phyloP scores from a whole-genome alignment of 2,888 invertebrate genomes.

The Julus scandinavius region DNA sequence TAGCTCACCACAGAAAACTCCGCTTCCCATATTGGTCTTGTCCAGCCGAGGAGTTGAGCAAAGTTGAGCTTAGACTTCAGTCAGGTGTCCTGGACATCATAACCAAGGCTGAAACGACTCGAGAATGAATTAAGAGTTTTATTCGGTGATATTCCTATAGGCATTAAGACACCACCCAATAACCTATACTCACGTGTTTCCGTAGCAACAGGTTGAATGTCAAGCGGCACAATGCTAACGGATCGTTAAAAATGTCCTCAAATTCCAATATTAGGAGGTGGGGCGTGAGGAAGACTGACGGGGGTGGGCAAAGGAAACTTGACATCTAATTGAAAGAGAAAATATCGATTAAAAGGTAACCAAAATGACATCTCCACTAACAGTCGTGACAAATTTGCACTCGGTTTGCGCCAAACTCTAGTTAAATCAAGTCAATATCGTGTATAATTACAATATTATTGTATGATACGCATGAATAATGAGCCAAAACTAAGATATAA shows the following conservation, averaged over 20 bases:
- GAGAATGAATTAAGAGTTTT: neutral
- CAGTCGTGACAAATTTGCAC: neutral
- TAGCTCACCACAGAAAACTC: neutral
- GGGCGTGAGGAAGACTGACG: conserved; percentile 20
- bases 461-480: too few relatives aligned
- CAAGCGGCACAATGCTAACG: neutral
- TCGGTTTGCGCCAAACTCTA: neutral
- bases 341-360: neutral
- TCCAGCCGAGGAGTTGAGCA: neutral
- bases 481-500: too few relatives aligned
- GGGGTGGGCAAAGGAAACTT: conserved; percentile 1
- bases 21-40: neutral
- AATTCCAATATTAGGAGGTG: conserved; percentile 4
- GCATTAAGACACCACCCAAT: neutral
- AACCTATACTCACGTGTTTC: neutral
- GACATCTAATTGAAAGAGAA: conserved; percentile 28
- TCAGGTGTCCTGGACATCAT: neutral
- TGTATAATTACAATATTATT: too few relatives aligned
- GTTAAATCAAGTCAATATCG: neutral
- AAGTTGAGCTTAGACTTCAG: neutral
- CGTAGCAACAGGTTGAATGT: conserved; percentile 45
- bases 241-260: conserved; percentile 28
- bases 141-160: neutral
- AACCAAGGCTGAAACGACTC: neutral
- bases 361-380: neutral